Percentiles rank a stretch among this genome's conserved stretches.
Evolutionary conservation across 2,888 invertebrate genomes (phyloP).

Genomic region (Villa cingulata): DNA sequence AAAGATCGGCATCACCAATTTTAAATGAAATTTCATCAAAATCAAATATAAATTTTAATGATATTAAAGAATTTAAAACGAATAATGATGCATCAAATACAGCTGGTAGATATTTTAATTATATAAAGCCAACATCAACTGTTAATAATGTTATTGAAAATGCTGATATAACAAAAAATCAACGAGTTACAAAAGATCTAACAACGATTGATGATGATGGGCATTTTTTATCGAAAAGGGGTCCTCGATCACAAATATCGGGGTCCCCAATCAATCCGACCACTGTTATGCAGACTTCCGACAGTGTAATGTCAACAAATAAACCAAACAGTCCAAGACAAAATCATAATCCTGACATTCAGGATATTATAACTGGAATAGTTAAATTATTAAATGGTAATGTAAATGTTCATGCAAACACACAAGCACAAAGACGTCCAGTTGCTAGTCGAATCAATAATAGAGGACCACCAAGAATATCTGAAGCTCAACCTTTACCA

Average conservation of each 20-base stretch:
- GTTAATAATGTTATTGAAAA: slow-evolving; percentile 16
- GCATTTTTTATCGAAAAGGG: slow-evolving; percentile 37
- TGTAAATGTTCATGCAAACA: slow-evolving; percentile 70
- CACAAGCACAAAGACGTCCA: slow-evolving; percentile 52
- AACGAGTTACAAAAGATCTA: slow-evolving; percentile 27
- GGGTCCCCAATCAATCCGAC: slow-evolving; percentile 33
- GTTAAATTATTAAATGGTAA: slow-evolving; percentile 80
- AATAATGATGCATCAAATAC: slow-evolving; percentile 18
- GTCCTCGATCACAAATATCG: slow-evolving; percentile 35
- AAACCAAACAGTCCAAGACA: slow-evolving; percentile 29
- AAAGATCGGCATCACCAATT: slow-evolving; percentile 44
- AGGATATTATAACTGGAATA: slow-evolving; percentile 80
- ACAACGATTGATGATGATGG: slow-evolving; percentile 26
- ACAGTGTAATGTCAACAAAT: slow-evolving; percentile 33
- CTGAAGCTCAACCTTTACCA: slow-evolving; percentile 57
- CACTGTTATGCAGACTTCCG: slow-evolving; percentile 43
- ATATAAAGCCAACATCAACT: slow-evolving; percentile 33
- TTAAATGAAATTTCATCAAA: slow-evolving; percentile 41
- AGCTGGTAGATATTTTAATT: slow-evolving; percentile 30
- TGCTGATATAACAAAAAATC: slow-evolving; percentile 25
- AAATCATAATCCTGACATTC: slow-evolving; percentile 63
- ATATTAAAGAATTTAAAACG: slow-evolving; percentile 21
- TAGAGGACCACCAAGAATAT: slow-evolving; percentile 74
- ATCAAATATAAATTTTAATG: slow-evolving; percentile 24
- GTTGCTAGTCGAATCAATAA: slow-evolving; percentile 73